Evolutionary conservation across 2,888 invertebrate species (phyloP).

Genomic region (Ectobius pallidus): DNA sequence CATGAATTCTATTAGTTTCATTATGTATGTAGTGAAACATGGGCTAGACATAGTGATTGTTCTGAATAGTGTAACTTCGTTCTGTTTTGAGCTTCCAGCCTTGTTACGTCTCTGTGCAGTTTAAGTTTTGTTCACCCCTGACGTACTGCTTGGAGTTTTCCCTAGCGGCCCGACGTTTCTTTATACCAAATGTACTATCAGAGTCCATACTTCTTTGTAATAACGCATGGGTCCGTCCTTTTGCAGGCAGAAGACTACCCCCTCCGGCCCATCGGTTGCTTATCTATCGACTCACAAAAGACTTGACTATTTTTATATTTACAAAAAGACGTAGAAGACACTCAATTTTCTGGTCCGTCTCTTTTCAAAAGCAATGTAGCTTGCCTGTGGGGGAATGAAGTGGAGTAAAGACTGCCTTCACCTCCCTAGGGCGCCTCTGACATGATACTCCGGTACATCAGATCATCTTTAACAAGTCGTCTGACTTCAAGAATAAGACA

Average conservation of each 20-base stretch:
- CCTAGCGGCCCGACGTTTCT: background rate
- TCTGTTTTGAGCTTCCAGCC: background rate
- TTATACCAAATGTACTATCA: background rate
- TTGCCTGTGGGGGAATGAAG: background rate
- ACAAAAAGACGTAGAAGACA: constrained; percentile 29
- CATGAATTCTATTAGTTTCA: no score
- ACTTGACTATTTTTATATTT: constrained; percentile 18
- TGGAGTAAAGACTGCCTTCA: background rate
- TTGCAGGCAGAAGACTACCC: constrained; percentile 4
- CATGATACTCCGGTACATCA: background rate
- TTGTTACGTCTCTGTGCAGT: background rate
- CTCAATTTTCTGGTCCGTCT: constrained; percentile 41
- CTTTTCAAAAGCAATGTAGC: constrained; percentile 34
- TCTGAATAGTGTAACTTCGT: no score
- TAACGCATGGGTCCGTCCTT: constrained; percentile 7
- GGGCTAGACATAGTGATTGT: no score
- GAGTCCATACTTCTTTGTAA: constrained; percentile 1
- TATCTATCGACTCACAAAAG: constrained; percentile 24
- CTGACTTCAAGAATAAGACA: no score
- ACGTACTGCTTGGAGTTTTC: background rate
- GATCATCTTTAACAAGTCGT: background rate
- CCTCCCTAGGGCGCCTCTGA: background rate
- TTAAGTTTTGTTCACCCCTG: background rate
- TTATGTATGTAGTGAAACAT: no score
- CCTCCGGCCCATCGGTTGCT: constrained; percentile 3